Evolutionary conservation across 2,888 invertebrate species (phyloP), one percentile per base, ranked within the genome.

Genomic region (Pterostichus niger): DNA sequence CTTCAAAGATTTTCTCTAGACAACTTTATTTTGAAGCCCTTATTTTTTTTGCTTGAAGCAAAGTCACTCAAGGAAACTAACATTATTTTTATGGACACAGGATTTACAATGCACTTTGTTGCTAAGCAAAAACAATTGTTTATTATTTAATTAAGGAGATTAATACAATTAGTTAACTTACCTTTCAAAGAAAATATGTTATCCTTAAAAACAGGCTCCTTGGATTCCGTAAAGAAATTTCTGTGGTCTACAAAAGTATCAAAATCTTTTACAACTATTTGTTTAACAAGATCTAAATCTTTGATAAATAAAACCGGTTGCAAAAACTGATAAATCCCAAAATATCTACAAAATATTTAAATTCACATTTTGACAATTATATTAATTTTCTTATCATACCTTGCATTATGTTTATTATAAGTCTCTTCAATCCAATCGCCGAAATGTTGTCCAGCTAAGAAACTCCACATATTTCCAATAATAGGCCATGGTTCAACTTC

Each of bases 281-380:
- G 88, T 87, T 92, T 92, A 9, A 93, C 91, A 13, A 93, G 86
- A 5, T 93, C 92, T 3, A 91, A 90, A 86, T 92, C 92, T 81
- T 91, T 85, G 0, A 92, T 85, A 79, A 91, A 89, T 11, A 92
- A 85, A 1, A 90, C 80, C 4, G 92, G 92, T 5, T 44, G 54
- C 0, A 33, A 59, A 54, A 83, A 85, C n/a, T 77, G 75, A 54
- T 83, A 84, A 17, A 80, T 61, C 3, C 85, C 85, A 49, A 77
- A 78, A 75, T 83, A 84, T 44, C 85, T 61, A 24, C 31, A 11
- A 24, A 6, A 9, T 73, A 46, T 5, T 46, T 17, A 46, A 52
- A 24, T 17, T n/a, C 5, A 49, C 15, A 44, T 15, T n/a, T 0
- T 49, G 17, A 75, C 10, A 75, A 46, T 15, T 75, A 24, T 75